A percentile compares a stretch with the other conserved stretches of the same genome.
Evolutionary conservation across 35 echinoderm and acorn worm species (phyloP).

Genomic region (Ptychodera flava): DNA sequence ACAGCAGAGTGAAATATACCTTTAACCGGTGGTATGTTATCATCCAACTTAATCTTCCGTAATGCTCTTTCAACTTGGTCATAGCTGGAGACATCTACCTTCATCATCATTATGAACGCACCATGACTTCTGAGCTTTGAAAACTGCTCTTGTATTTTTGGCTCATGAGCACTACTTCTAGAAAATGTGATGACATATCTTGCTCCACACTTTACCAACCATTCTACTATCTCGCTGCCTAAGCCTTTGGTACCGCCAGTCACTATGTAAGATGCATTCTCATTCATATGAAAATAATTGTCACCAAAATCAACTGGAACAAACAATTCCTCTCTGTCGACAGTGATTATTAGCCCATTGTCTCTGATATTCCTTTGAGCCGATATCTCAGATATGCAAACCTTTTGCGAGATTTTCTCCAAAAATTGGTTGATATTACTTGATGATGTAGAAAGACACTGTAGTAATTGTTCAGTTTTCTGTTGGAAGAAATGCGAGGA

Average conservation of each 20-base stretch:
- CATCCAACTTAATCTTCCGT: conserved; percentile 51
- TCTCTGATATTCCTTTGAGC: too few species aligned
- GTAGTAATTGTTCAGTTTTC: too few species aligned
- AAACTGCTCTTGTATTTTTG: conserved; percentile 58
- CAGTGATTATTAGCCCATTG: conserved; percentile 72
- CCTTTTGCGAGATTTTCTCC: too few species aligned
- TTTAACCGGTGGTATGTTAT: conserved; percentile 77
- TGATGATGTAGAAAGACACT: too few species aligned
- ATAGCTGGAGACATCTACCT: conserved; percentile 76
- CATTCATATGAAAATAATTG: conserved; percentile 60
- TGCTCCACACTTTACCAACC: conserved; percentile 41
- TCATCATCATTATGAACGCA: conserved; percentile 78
- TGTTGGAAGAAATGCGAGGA: too few species aligned
- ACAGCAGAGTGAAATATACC: conserved; percentile 93
- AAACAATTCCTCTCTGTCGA: conserved; percentile 80
- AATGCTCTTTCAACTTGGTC: conserved; percentile 90
- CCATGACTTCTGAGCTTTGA: conserved; percentile 77
- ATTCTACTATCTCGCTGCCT: conserved; percentile 35
- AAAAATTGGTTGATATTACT: too few species aligned
- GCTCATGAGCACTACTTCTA: conserved; percentile 75
- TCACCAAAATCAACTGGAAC: conserved; percentile 91
- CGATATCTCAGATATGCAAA: too few species aligned
- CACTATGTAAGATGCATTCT: conserved; percentile 38
- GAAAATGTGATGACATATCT: conserved; percentile 62
- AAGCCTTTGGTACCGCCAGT: conserved; percentile 62